Conservation (phyloP, 2,797 vertebrate species). For the Capromys pilorides region DNA sequence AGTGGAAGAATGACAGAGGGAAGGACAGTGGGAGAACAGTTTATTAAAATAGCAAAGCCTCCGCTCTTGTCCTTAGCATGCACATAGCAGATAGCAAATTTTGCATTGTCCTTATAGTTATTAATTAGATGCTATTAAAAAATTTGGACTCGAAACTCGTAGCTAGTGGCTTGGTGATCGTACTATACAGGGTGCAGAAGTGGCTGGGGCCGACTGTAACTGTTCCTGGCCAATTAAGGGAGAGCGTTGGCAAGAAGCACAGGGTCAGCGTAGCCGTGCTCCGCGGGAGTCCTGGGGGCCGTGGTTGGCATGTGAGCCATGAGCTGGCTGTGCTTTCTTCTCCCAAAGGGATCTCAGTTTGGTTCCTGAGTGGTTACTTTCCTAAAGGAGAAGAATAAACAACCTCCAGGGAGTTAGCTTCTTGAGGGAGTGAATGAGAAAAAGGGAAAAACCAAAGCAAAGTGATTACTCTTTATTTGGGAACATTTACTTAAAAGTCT, state of each 20-base stretch:
- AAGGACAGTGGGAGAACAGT: neutral
- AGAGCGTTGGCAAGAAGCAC: constrained; percentile 47
- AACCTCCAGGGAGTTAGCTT: neutral
- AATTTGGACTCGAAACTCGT: constrained; percentile 65
- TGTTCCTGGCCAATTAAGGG: constrained; percentile 78
- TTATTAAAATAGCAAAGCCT: constrained; percentile 12
- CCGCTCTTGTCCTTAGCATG: neutral
- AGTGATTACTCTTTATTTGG: constrained; percentile 39
- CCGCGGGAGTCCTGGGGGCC: neutral
- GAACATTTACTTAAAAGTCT: constrained; percentile 30
- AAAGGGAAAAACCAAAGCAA: constrained; percentile 13
- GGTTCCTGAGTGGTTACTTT: constrained; percentile 26
- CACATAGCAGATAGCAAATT: constrained; percentile 40
- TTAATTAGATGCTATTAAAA: constrained; percentile 76
- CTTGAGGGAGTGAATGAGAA: neutral
- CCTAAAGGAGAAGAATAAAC: constrained; percentile 1
- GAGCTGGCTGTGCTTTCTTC: constrained; percentile 1
- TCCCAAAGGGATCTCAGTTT: neutral
- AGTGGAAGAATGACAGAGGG: neutral
- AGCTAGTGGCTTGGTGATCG: constrained; percentile 70
- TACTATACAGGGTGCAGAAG: constrained; percentile 63
- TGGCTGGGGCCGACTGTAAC: constrained; percentile 58
- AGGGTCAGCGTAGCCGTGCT: neutral
- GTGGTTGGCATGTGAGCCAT: neutral
- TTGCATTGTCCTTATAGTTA: constrained; percentile 66